Base-by-base conservation (phyloP, 2,113 vertebrate species). In the Zosterops borbonicus region DNA sequence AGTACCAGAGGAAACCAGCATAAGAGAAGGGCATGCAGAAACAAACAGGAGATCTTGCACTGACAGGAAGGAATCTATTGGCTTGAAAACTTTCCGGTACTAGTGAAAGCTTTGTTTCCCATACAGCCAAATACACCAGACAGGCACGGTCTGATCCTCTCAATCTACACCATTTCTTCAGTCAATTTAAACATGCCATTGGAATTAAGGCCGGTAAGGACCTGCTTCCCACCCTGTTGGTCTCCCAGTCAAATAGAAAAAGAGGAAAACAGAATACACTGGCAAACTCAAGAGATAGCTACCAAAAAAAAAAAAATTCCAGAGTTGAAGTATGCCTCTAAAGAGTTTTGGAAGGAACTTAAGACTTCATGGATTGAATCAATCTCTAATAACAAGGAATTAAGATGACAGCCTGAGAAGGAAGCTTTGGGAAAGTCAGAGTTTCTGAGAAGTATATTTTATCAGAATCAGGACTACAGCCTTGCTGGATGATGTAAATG, bases 21-120 rank as follows among this genome's bases (percentile, higher is more conserved):
- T 27, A 25, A 87, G 59, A 91, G 50, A 62, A 93, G 31, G 69
- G 65, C n/a, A 19, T 64, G 75, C 77, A 74, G 83, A 74, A 94
- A 89, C 77, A 92, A 91, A 87, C 44, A 84, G 0, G 4, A 82
- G 56, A 83, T 93, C 65, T 70, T 81, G 80, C 53, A 79, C 23
- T 37, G 37, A 84, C 85, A 94, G 95, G 94, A 97, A 97, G 94
- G 94, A 96, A 95, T 74, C 91, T 93, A 96, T 96, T 90, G 75
- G 82, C 82, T 56, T 91, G 83, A 96, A 95, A 95, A 92, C 84
- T 93, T 95, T 93, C 96, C 86, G 41, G 89, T 90, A 65, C 60
- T 65, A 92, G 79, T 87, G 91, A 96, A 93, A 97, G 94, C 81
- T 91, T 89, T 95, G 68, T 87, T 94, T 91, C 64, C 81, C 87